Evolutionary conservation across 2,797 vertebrate genomes (phyloP).

Genomic region (Catharus ustulatus): DNA sequence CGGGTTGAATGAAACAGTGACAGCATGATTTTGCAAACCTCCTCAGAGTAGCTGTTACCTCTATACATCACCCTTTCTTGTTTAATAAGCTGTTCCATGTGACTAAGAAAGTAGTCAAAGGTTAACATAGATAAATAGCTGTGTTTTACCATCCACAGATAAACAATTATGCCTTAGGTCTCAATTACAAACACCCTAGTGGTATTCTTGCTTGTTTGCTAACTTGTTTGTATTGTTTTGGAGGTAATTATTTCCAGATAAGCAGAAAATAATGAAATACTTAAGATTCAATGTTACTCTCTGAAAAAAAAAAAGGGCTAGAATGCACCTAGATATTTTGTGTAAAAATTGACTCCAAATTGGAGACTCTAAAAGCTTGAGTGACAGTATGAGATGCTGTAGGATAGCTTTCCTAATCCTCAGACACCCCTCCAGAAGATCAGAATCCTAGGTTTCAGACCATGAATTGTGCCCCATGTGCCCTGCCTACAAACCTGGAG

Average conservation of each 20-base stretch:
- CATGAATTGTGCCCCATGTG: rapidly evolving
- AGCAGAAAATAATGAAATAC: background rate
- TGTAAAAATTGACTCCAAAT: background rate
- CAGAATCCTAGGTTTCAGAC: background rate
- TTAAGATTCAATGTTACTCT: background rate
- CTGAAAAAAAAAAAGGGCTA: background rate
- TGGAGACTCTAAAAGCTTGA: background rate
- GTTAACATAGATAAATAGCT: conserved; percentile 49
- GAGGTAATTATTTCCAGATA: conserved; percentile 26
- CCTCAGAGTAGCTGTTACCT: background rate
- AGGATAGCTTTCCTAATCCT: background rate
- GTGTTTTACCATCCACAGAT: background rate
- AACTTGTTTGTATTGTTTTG: conserved; percentile 3
- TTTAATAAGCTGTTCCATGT: conserved; percentile 42
- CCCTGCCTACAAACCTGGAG: background rate
- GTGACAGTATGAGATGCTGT: background rate
- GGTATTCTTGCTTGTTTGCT: background rate
- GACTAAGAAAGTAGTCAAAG: conserved; percentile 47
- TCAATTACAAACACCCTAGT: conserved; percentile 8
- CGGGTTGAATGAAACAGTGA: background rate
- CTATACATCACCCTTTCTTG: conserved; percentile 5
- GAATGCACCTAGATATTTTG: background rate
- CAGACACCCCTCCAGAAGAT: background rate
- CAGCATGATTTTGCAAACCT: background rate
- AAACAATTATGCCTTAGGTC: conserved; percentile 39